Percentiles rank a stretch among this genome's conserved stretches.
Evolutionary conservation across 2,888 invertebrate species (phyloP).

Genomic region (Unio pictorum): DNA sequence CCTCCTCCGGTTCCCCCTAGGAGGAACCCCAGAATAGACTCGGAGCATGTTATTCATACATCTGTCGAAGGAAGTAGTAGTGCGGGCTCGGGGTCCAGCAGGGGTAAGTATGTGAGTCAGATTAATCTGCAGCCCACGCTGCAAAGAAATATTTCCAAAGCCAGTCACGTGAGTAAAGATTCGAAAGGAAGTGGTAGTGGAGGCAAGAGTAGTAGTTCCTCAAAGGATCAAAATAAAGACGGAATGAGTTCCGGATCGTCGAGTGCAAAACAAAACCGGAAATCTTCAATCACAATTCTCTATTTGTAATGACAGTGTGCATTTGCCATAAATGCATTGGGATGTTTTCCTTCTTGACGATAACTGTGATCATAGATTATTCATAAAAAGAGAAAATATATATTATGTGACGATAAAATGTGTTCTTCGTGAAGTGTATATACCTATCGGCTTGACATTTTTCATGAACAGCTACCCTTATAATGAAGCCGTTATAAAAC

Average conservation of each 20-base stretch:
- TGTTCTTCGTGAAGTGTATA: no score
- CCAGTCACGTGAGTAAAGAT: slow-evolving; percentile 20
- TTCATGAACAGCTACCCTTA: no score
- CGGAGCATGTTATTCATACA: slow-evolving; percentile 31
- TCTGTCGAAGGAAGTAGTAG: slow-evolving; percentile 5
- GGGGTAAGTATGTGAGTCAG: slow-evolving; percentile 6
- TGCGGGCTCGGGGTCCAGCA: slow-evolving; percentile 11
- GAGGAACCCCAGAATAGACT: slow-evolving; percentile 38
- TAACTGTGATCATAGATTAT: no score
- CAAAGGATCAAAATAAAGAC: slow-evolving; percentile 16
- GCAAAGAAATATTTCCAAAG: slow-evolving; percentile 17
- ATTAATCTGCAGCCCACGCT: slow-evolving; percentile 5
- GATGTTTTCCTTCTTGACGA: no score
- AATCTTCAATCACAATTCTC: slow-evolving; percentile 27
- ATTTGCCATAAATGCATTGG: no score
- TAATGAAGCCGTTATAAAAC: no score
- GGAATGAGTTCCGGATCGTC: slow-evolving; percentile 32
- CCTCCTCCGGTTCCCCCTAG: slow-evolving; percentile 47
- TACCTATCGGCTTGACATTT: no score
- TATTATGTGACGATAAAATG: no score
- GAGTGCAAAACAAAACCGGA: slow-evolving; percentile 4
- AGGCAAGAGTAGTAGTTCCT: slow-evolving; percentile 14
- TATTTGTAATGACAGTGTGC: slow-evolving; percentile 14
- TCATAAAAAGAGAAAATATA: no score
- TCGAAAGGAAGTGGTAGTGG: slow-evolving; percentile 29